These are phyloP conservation scores for Hippasteria phrygiana DNA, from an alignment of 53 echinoderm and acorn worm species.

Conservation along the genomic window DNA sequence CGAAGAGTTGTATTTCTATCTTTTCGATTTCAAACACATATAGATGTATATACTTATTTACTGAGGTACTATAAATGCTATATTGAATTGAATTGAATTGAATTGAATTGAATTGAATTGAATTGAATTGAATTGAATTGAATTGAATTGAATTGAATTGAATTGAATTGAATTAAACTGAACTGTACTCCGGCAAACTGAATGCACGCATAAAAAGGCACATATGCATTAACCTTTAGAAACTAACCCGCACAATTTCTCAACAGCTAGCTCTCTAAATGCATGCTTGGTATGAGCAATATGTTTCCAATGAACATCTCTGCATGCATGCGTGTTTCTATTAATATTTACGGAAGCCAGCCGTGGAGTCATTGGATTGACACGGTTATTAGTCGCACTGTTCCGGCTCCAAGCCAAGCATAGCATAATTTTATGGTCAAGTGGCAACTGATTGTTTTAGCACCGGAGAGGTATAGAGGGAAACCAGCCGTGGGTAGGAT, in stretches of 20 bases:
- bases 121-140: too few relatives aligned
- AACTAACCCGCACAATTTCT: neutral
- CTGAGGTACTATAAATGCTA: too few relatives aligned
- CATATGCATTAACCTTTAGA: neutral
- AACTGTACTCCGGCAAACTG: too few relatives aligned
- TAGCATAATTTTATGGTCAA: neutral
- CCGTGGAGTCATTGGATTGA: neutral
- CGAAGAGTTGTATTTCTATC: too few relatives aligned
- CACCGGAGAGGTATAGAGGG: neutral
- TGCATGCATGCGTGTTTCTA: neutral
- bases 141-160: too few relatives aligned
- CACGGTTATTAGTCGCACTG: neutral
- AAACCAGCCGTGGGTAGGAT: neutral
- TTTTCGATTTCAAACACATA: too few relatives aligned
- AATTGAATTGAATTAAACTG: too few relatives aligned
- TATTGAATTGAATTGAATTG: too few relatives aligned
- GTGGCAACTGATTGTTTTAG: neutral
- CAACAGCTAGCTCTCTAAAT: neutral
- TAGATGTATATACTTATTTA: too few relatives aligned
- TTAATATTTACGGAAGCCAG: neutral
- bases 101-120: too few relatives aligned
- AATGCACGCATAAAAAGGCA: neutral
- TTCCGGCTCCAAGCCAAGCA: neutral
- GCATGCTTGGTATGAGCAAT: slow-evolving; percentile 2
- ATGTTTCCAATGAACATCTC: neutral